Evolutionary conservation across 2,888 invertebrate species (phyloP).

Genomic region (Dermolepida albohirtum): DNA sequence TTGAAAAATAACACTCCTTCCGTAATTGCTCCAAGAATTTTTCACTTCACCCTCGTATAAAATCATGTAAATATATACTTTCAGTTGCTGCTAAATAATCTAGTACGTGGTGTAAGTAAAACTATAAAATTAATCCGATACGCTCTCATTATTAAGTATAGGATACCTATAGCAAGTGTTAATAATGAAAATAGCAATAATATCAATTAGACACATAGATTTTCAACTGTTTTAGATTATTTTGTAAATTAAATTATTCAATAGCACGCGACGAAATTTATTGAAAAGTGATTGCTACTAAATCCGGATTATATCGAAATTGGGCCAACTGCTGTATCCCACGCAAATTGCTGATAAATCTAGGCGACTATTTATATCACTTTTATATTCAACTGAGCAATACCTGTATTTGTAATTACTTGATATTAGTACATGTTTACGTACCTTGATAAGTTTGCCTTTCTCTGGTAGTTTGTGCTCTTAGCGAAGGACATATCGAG

Average conservation of each 20-base stretch:
- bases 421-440: background rate
- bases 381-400: too few species aligned
- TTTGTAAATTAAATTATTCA: too few species aligned
- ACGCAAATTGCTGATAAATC: conserved; percentile 1
- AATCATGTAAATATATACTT: too few species aligned
- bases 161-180: too few species aligned
- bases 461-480: background rate
- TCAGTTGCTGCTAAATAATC: too few species aligned
- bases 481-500: conserved; percentile 8
- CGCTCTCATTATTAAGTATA: too few species aligned
- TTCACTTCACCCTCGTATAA: too few species aligned
- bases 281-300: background rate
- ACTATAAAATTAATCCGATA: too few species aligned
- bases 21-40: too few species aligned
- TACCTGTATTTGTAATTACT: background rate
- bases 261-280: conserved; percentile 25
- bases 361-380: background rate
- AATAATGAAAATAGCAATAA: background rate
- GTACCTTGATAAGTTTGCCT: conserved; percentile 5
- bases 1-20: too few species aligned
- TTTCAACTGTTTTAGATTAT: background rate
- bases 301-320: conserved; percentile 2
- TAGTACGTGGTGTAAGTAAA: too few species aligned
- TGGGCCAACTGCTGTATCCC: conserved; percentile 13
- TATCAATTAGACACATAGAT: conserved; percentile 6